Evolutionary conservation across 1,140 invertebrate species (phyloP), one percentile per base, ranked within the genome.

Genomic region (Cylas formicarius): DNA sequence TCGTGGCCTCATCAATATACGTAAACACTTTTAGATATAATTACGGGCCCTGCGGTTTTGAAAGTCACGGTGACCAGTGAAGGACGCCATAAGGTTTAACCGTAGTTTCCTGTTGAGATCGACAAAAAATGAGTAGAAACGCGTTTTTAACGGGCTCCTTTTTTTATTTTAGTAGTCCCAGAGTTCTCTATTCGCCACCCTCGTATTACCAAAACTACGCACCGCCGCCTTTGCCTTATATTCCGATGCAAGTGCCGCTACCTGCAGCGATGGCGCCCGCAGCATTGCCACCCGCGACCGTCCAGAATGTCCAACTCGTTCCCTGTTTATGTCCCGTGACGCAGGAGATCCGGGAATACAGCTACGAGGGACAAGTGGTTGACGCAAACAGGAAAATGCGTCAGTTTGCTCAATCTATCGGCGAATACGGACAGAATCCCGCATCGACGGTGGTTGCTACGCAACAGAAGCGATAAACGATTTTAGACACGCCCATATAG

Each of bases 241-340:
- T 60, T 20, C 57, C 57, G n/a, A 35, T 60, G 13, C 57, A 55
- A 45, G 55, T 59, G 14, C 57, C 57, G 3, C 37, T 60, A 3
- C 50, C 48, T 39, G n/a, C n/a, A n/a, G n/a, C n/a, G n/a, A n/a
- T n/a, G n/a, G n/a, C n/a, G n/a, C 46, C 46, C 2, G 53, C 57
- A 9, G 48, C 47, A 19, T 24, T 60, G 1, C 24, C 42, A 17
- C 53, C 55, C 9, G 22, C 46, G 6, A 44, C 37, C 9, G 23
- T 60, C 10, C 71, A 73, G 43, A 56, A 60, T 29, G 71, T 74
- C 0, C 70, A 74, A 47, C 51, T 74, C 1, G 71, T 74, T 1
- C 72, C 72, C 0, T 74, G 72, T 50, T 69, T 73, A 65, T 74
- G 72, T 51, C 72, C 72, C 5, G 48, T 56, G 1, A 41, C 24